A percentile compares a stretch with the other conserved stretches of the same genome.
Conservation (phyloP, 2,888 invertebrate species). For the Hydroisotoma schaefferi region DNA sequence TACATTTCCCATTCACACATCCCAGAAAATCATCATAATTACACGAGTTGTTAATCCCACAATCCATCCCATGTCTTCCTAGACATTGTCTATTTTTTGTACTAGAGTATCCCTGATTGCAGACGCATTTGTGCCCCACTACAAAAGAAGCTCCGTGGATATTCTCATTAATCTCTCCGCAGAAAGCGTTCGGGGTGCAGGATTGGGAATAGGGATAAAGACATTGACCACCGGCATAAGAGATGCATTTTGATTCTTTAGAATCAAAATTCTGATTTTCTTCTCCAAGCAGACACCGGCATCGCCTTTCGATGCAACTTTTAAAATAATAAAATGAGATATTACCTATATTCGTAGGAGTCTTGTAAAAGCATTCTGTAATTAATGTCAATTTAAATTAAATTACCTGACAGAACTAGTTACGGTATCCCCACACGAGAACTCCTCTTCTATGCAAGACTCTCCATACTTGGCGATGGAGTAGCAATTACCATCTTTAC, state of each 20-base stretch:
- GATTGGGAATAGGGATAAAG: conserved; percentile 18
- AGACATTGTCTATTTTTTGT: conserved; percentile 21
- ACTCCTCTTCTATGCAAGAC: conserved; percentile 35
- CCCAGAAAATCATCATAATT: conserved; percentile 35
- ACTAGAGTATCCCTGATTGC: conserved; percentile 23
- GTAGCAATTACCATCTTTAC: conserved; percentile 36
- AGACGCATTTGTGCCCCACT: conserved; percentile 35
- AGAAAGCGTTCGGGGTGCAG: conserved; percentile 27
- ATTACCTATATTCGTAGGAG: neutral
- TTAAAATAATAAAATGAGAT: neutral
- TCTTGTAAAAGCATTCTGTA: neutral
- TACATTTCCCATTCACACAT: conserved; percentile 34
- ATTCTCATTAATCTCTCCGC: conserved; percentile 34
- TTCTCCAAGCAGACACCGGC: conserved; percentile 36
- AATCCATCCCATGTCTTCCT: conserved; percentile 17
- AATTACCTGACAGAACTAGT: conserved; percentile 29
- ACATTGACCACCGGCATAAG: conserved; percentile 31
- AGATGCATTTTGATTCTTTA: conserved; percentile 23
- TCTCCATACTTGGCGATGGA: conserved; percentile 28
- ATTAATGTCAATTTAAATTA: neutral
- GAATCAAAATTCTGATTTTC: conserved; percentile 32
- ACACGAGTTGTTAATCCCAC: conserved; percentile 18
- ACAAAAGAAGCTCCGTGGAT: conserved; percentile 36
- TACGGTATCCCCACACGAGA: conserved; percentile 37
- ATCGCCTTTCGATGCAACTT: conserved; percentile 32